Percentiles rank a stretch among this genome's conserved stretches.
Evolutionary conservation across 2,888 invertebrate genomes (phyloP).

Genomic region (Clunio marinus): DNA sequence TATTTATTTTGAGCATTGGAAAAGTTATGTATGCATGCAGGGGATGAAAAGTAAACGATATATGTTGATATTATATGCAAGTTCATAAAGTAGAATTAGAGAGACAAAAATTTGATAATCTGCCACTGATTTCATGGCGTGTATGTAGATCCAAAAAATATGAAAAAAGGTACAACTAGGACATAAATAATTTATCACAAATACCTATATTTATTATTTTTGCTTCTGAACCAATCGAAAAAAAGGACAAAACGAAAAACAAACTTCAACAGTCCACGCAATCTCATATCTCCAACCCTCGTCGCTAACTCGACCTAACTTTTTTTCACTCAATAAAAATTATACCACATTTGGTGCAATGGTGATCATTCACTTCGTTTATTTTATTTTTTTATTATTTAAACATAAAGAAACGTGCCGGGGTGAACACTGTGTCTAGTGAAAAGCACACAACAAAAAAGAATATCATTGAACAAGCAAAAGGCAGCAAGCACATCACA

Average conservation of each 20-base stretch:
- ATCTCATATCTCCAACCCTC: background rate
- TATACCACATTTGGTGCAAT: constrained; percentile 37
- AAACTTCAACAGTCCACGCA: background rate
- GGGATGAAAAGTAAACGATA: background rate
- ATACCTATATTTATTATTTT: constrained; percentile 23
- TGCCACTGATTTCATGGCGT: constrained; percentile 34
- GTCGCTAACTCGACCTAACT: background rate
- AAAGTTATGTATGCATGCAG: constrained; percentile 5
- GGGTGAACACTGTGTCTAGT: background rate
- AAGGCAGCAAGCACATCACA: background rate
- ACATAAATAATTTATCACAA: constrained; percentile 29
- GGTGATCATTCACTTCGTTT: constrained; percentile 37
- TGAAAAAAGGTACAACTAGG: background rate
- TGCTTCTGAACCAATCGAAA: too few relatives aligned
- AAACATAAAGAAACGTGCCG: constrained; percentile 31
- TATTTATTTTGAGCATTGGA: constrained; percentile 12
- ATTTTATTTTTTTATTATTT: constrained; percentile 31
- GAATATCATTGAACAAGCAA: constrained; percentile 17
- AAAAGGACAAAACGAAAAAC: background rate
- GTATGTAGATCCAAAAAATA: background rate
- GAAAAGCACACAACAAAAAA: background rate
- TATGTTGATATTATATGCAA: background rate
- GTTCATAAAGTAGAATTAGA: background rate
- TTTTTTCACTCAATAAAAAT: constrained; percentile 38
- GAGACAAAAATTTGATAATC: constrained; percentile 33